Percentiles rank a stretch among this genome's conserved stretches.
Conservation (phyloP, 64 coral and sea anemone genomes). For the Actinia tenebrosa region DNA sequence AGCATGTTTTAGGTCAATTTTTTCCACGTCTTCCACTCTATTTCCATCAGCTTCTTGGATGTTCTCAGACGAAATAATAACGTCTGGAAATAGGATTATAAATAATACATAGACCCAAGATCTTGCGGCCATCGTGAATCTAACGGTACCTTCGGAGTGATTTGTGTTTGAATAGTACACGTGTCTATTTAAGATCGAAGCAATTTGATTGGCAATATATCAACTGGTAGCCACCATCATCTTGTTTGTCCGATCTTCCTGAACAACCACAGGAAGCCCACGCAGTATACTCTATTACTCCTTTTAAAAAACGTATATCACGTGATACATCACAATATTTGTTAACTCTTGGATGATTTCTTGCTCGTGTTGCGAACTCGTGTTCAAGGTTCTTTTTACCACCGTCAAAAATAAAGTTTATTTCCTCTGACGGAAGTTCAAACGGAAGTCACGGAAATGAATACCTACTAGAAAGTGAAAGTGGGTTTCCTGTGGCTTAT, state of each 20-base stretch:
- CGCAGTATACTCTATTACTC: background rate
- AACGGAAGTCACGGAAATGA: background rate
- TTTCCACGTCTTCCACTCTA: background rate
- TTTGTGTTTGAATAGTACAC: slow-evolving; percentile 9
- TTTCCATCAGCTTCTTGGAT: background rate
- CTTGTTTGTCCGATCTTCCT: background rate
- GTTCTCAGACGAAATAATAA: background rate
- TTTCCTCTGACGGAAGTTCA: background rate
- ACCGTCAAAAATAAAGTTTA: no score
- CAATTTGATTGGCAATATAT: background rate
- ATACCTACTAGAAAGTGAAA: background rate
- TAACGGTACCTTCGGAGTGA: background rate
- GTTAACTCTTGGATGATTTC: no score
- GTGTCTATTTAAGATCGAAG: background rate
- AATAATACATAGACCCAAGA: background rate
- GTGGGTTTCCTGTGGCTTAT: background rate
- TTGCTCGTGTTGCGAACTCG: no score
- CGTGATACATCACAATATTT: no score
- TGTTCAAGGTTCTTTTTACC: no score
- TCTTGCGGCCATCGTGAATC: background rate
- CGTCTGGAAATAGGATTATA: background rate
- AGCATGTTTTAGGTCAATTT: slow-evolving; percentile 12
- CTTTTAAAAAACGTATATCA: no score
- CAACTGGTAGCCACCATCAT: background rate
- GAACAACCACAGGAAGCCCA: background rate